Conservation (phyloP, 2,888 invertebrate genomes). For the Acronicta aceris region DNA sequence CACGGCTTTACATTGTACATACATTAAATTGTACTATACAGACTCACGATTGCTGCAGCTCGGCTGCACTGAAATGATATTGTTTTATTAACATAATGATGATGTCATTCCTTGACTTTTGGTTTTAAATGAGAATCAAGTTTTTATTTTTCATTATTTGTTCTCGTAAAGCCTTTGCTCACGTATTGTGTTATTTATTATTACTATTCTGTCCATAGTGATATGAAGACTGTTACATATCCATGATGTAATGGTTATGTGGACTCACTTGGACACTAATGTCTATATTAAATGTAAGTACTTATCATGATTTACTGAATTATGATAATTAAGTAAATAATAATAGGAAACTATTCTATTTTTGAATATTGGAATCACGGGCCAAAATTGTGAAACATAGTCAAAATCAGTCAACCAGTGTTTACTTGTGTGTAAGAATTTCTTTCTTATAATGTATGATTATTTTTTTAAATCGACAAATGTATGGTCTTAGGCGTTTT, state of each 20-base stretch:
- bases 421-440: slow-evolving; percentile 58
- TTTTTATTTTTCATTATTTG: slow-evolving; percentile 60
- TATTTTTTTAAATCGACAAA: slow-evolving; percentile 52
- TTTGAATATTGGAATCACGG: slow-evolving; percentile 81
- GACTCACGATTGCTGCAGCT: slow-evolving; percentile 40
- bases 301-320: slow-evolving; percentile 70
- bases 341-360: slow-evolving; percentile 64
- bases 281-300: slow-evolving; percentile 65
- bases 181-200: slow-evolving; percentile 81
- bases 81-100: slow-evolving; percentile 56
- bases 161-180: slow-evolving; percentile 78
- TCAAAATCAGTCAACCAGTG: slow-evolving; percentile 83
- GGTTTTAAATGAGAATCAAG: slow-evolving; percentile 61
- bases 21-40: slow-evolving; percentile 33
- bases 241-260: slow-evolving; percentile 63
- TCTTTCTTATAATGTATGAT: slow-evolving; percentile 57
- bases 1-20: slow-evolving; percentile 51
- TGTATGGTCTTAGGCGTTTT: slow-evolving; percentile 57
- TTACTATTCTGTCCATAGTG: slow-evolving; percentile 68
- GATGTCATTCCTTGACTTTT: slow-evolving; percentile 74
- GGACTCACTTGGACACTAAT: slow-evolving; percentile 59
- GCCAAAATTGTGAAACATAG: slow-evolving; percentile 86
- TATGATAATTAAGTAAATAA: slow-evolving; percentile 62
- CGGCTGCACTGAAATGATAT: slow-evolving; percentile 51
- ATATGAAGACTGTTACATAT: slow-evolving; percentile 69